Base-by-base conservation (phyloP, 2,797 vertebrate genomes). In the Sternarchorhynchus goeldii region DNA sequence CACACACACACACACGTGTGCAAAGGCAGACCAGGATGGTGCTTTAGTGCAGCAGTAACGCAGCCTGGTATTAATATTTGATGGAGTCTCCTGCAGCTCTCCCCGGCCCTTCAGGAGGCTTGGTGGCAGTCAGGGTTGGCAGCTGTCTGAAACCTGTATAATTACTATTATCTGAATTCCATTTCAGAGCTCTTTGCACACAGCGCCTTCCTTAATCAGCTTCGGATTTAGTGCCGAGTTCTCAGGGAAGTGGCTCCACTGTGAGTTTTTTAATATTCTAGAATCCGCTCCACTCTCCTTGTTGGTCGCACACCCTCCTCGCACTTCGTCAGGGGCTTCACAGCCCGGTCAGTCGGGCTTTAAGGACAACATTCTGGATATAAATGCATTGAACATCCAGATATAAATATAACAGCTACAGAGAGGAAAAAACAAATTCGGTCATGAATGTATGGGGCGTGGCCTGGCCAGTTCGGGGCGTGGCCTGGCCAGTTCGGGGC, bases 31-130 rank as follows among this genome's bases (percentile, higher is more conserved):
- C 66, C 56, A 75, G 75, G 76, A 68, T 34, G 65, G 50, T 70
- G 55, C 66, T 78, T 83, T 68, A 65, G 74, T 45, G 71, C 68
- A 31, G 68, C 67, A 84, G 76, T 72, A 75, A 77, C 82, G 80
- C 73, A 36, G 78, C 72, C 79, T 73, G 75, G 77, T 82, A 86
- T 88, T 82, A 86, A 88, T 86, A 82, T 86, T 86, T 85, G 82
- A 87, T 86, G 36, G 85, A 73, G 64, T 77, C 76, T 86, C 73
- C 45, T 71, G 79, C 76, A 68, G 65, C 63, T 76, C 70, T 76
- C 66, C 20, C 32, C 57, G 74, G 76, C 74, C 85, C 56, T 73
- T 75, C 75, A 76, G 79, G 82, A 80, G 75, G 79, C 77, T 73
- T 70, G 79, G 75, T 83, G 82, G 45, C 76, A 80, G 76, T 76